phyloP scores from a whole-genome alignment of 2,888 invertebrate species.

The Acleris literana region DNA sequence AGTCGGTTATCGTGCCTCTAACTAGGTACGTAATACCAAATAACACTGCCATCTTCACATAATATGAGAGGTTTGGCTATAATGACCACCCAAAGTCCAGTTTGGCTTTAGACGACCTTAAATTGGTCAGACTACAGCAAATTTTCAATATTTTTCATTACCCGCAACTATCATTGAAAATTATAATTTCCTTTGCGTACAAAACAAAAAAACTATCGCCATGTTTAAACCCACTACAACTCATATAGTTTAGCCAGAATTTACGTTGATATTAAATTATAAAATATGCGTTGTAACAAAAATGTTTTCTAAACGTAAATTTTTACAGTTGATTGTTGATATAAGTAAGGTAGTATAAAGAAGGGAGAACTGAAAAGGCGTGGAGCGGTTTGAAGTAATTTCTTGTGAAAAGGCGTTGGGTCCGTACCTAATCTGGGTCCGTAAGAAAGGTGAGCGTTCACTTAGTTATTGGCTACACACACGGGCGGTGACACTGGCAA shows the following conservation, averaged over 20 bases:
- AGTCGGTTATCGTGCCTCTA: no score
- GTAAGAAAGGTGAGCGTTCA: constrained; percentile 63
- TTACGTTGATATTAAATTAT: constrained; percentile 12
- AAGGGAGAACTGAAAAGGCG: constrained; percentile 40
- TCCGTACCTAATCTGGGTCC: constrained; percentile 66
- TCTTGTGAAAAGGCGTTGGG: constrained; percentile 53
- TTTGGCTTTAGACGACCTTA: no score
- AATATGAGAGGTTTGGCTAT: no score
- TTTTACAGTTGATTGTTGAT: constrained; percentile 17
- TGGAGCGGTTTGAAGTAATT: constrained; percentile 55
- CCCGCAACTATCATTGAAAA: no score
- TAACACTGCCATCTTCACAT: no score
- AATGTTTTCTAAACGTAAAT: constrained; percentile 1
- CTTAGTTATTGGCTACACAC: constrained; percentile 45
- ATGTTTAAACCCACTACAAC: constrained; percentile 14
- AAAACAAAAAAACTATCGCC: background rate
- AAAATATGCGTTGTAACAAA: background rate
- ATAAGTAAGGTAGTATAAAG: constrained; percentile 31
- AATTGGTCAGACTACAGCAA: no score
- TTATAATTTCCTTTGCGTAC: no score
- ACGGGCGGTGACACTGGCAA: constrained; percentile 41
- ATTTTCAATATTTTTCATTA: no score
- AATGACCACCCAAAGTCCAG: no score
- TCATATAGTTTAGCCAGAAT: constrained; percentile 4
- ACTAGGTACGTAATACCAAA: no score